Evolutionary conservation across 2,888 invertebrate species (phyloP).

Genomic region (Cryptosula pallasiana): DNA sequence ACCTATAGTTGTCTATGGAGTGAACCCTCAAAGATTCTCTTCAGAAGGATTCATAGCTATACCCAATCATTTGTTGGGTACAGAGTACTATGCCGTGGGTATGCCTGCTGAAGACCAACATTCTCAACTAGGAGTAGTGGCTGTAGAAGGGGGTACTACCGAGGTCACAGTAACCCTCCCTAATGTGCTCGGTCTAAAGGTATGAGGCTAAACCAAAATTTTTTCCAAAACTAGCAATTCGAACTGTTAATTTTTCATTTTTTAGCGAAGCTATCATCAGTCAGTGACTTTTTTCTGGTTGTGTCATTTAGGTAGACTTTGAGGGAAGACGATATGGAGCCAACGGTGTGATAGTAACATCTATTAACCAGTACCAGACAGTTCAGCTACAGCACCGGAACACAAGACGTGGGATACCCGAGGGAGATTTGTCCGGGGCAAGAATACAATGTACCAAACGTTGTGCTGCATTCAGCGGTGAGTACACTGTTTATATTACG

Average conservation of each 20-base stretch:
- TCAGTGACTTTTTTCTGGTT: too few relatives aligned
- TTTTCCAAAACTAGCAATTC: too few relatives aligned
- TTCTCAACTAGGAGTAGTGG: slow-evolving; percentile 9
- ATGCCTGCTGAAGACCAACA: slow-evolving; percentile 18
- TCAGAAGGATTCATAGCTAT: slow-evolving; percentile 18
- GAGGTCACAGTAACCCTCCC: slow-evolving; percentile 14
- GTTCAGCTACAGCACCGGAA: slow-evolving; percentile 9
- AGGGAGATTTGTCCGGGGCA: slow-evolving; percentile 8
- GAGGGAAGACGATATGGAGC: not conserved
- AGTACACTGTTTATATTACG: too few relatives aligned
- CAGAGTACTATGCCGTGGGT: slow-evolving; percentile 18
- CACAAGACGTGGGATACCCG: not conserved
- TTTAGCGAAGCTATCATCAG: too few relatives aligned
- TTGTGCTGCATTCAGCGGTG: slow-evolving; percentile 14
- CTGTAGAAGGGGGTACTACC: not conserved
- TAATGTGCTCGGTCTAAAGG: not conserved
- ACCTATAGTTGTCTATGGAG: slow-evolving; percentile 3
- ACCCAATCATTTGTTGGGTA: slow-evolving; percentile 17
- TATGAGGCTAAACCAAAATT: too few relatives aligned
- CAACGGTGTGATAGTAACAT: not conserved
- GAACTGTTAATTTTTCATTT: too few relatives aligned
- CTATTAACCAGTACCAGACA: not conserved
- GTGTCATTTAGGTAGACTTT: not conserved
- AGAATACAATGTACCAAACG: slow-evolving; percentile 10
- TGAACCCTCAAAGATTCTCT: slow-evolving; percentile 14